Percentiles rank a stretch among this genome's conserved stretches.
phyloP scores from a whole-genome alignment of 2,797 vertebrate genomes.

The Chelmon rostratus region DNA sequence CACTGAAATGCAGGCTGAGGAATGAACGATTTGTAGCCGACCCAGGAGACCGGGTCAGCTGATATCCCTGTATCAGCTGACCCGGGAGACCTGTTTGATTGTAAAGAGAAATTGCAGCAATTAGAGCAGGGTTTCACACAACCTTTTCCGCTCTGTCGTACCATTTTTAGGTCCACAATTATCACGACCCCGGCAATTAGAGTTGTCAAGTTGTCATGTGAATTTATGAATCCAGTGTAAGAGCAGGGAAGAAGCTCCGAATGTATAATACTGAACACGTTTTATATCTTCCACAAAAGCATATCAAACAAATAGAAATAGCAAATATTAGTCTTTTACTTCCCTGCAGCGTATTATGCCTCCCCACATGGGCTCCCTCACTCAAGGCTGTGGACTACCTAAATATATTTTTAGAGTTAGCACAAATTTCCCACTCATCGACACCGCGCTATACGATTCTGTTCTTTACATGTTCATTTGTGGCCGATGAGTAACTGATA shows the following conservation, averaged over 20 bases:
- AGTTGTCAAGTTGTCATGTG: conserved; percentile 16
- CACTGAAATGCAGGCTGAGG: not conserved
- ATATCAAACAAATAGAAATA: conserved; percentile 8
- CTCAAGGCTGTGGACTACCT: not conserved
- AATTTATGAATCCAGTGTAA: conserved; percentile 29
- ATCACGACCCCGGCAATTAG: conserved; percentile 40
- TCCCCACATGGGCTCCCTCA: not conserved
- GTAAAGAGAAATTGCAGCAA: conserved; percentile 37
- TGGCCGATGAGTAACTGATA: conserved; percentile 54
- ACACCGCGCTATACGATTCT: conserved; percentile 13
- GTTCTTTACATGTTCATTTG: conserved; percentile 58
- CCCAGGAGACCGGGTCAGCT: conserved; percentile 13
- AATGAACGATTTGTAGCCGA: conserved; percentile 21
- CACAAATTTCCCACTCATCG: conserved; percentile 12
- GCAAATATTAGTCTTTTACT: not conserved
- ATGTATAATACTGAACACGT: conserved; percentile 8
- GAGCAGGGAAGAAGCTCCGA: not conserved
- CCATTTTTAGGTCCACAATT: conserved; percentile 42
- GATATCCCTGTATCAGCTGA: no score
- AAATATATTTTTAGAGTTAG: conserved; percentile 1
- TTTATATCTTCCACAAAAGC: not conserved
- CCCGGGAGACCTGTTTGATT: conserved; percentile 31
- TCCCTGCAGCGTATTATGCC: not conserved
- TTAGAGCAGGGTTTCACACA: conserved; percentile 26
- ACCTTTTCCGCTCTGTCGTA: conserved; percentile 25